Percentiles rank a stretch among this genome's conserved stretches.
phyloP scores from a whole-genome alignment of 2,797 vertebrate genomes.

The Sternotherus odoratus region DNA sequence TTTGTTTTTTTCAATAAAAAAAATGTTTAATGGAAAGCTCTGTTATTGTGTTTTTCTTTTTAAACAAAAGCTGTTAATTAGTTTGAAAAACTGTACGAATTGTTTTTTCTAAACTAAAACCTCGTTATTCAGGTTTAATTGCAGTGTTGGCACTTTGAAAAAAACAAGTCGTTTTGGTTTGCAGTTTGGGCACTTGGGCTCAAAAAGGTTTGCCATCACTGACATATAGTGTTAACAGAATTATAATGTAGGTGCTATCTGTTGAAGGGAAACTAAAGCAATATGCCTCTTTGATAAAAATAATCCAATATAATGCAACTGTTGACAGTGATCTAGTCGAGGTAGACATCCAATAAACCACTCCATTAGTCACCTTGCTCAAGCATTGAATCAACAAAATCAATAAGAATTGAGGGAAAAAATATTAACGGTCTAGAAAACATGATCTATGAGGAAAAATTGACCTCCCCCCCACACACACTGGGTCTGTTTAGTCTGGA shows the following conservation, averaged over 20 bases:
- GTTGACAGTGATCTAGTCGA: constrained; percentile 48
- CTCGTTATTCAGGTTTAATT: no score
- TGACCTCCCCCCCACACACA: no score
- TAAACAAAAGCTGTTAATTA: no score
- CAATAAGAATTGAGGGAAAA: background rate
- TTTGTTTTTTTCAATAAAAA: no score
- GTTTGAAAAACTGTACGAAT: no score
- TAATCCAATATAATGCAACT: constrained; percentile 54
- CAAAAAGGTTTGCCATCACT: no score
- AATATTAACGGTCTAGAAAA: background rate
- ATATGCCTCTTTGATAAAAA: constrained; percentile 25
- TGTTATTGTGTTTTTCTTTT: no score
- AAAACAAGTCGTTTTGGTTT: no score
- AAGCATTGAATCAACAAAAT: background rate
- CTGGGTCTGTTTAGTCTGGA: background rate
- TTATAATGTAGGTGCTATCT: background rate
- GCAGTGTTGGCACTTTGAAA: no score
- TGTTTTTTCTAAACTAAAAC: no score
- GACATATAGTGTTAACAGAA: background rate
- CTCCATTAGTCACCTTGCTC: constrained; percentile 47
- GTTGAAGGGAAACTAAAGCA: constrained; percentile 30
- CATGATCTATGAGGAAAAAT: background rate
- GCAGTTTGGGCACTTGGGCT: no score
- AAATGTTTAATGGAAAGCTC: no score
- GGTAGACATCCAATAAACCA: constrained; percentile 65